These are phyloP conservation scores for Seira ritae DNA, from an alignment of 2,888 invertebrate genomes.

Conservation along the genomic window DNA sequence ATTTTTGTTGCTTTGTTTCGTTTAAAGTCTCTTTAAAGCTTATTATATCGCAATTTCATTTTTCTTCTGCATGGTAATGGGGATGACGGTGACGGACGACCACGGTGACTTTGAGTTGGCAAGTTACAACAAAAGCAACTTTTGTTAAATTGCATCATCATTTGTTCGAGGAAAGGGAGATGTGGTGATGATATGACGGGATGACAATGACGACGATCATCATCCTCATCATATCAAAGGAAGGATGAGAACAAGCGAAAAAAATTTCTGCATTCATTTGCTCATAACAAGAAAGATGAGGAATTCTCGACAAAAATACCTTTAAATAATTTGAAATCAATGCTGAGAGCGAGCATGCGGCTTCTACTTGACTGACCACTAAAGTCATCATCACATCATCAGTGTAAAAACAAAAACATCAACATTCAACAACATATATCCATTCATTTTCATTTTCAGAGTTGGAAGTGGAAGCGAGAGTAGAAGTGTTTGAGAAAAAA, in stretches of 20 bases:
- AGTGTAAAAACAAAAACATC: neutral
- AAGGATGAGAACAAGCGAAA: constrained; percentile 32
- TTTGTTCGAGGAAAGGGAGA: constrained; percentile 31
- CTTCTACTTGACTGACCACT: neutral
- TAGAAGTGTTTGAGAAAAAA: too few species aligned
- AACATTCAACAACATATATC: too few species aligned
- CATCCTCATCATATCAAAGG: constrained; percentile 25
- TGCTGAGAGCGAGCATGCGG: neutral
- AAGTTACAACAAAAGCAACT: constrained; percentile 30
- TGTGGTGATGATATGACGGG: constrained; percentile 16
- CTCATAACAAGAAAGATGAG: neutral
- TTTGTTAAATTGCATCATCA: constrained; percentile 52
- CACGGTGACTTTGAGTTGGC: constrained; percentile 15
- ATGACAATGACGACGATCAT: constrained; percentile 30
- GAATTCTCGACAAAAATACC: neutral
- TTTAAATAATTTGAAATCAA: neutral
- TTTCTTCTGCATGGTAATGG: neutral
- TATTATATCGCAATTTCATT: constrained; percentile 24
- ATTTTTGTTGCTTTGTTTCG: neutral
- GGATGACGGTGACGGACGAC: neutral
- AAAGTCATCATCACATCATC: neutral
- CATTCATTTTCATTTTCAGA: neutral
- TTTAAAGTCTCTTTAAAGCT: neutral
- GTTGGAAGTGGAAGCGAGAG: neutral
- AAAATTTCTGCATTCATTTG: constrained; percentile 28